phyloP scores from a whole-genome alignment of 2,113 vertebrate genomes.

The Cynoglossus semilaevis region DNA sequence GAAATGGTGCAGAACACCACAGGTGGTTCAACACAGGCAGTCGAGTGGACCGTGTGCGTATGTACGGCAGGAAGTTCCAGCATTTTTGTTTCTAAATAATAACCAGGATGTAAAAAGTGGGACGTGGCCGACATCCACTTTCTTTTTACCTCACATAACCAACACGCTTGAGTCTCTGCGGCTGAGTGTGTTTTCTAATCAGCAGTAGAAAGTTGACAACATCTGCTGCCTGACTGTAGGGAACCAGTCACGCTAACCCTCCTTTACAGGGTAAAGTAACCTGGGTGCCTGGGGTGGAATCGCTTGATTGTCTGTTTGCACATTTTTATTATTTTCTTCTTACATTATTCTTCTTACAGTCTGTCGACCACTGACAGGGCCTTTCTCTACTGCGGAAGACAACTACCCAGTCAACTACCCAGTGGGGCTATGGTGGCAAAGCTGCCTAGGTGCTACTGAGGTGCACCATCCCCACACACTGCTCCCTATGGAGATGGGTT shows the following conservation, averaged over 20 bases:
- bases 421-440: too few relatives aligned
- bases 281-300: slow-evolving; percentile 7
- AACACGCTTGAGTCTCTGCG: slow-evolving; percentile 39
- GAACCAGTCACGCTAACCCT: slow-evolving; percentile 6
- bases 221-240: slow-evolving; percentile 30
- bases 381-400: too few relatives aligned
- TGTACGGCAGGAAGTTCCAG: slow-evolving; percentile 19
- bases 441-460: too few relatives aligned
- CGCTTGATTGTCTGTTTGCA: slow-evolving; percentile 19
- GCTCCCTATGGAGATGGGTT: too few relatives aligned
- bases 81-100: slow-evolving; percentile 50
- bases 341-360: too few relatives aligned
- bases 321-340: background rate
- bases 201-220: slow-evolving; percentile 54
- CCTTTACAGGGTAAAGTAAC: background rate
- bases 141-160: slow-evolving; percentile 37
- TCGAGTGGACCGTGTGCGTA: slow-evolving; percentile 23
- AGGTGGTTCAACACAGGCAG: slow-evolving; percentile 36
- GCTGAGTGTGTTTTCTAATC: slow-evolving; percentile 52
- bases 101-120: slow-evolving; percentile 8
- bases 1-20: slow-evolving; percentile 66
- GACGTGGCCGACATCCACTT: slow-evolving; percentile 6
- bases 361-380: too few relatives aligned
- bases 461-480: too few relatives aligned
- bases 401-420: too few relatives aligned